phyloP scores from a whole-genome alignment of 2,888 invertebrate species.

The Sesamia inferens region DNA sequence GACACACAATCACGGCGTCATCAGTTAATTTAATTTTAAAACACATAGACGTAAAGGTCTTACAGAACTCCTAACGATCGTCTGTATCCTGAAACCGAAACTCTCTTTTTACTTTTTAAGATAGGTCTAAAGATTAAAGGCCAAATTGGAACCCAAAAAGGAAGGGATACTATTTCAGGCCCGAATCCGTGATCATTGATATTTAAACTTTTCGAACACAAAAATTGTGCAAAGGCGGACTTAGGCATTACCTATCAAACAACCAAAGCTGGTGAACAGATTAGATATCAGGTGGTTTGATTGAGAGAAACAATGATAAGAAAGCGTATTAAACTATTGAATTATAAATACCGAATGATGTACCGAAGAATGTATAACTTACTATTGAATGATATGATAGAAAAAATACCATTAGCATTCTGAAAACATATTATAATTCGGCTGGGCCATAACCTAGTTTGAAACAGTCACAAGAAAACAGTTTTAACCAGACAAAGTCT shows the following conservation, averaged over 20 bases:
- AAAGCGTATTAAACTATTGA: too few species aligned
- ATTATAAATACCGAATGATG: too few species aligned
- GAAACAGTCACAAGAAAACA: neutral
- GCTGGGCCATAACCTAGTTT: neutral
- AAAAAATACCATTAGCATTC: neutral
- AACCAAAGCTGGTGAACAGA: too few species aligned
- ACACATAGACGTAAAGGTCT: neutral
- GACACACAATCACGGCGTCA: too few species aligned
- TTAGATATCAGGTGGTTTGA: too few species aligned
- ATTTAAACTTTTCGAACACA: too few species aligned
- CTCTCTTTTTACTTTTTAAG: too few species aligned
- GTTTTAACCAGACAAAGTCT: neutral
- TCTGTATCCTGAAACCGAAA: too few species aligned
- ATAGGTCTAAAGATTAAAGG: neutral
- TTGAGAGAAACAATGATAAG: too few species aligned
- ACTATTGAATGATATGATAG: neutral
- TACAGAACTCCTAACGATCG: neutral
- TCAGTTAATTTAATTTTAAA: neutral
- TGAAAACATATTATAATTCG: neutral
- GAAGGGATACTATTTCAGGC: neutral
- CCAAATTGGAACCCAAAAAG: neutral
- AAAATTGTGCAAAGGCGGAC: too few species aligned
- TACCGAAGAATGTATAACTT: too few species aligned
- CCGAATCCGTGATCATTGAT: neutral
- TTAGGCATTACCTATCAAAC: too few species aligned